These are phyloP conservation scores for Tetanocera ferruginea DNA, from an alignment of 2,888 invertebrate species.

Conservation along the genomic window DNA sequence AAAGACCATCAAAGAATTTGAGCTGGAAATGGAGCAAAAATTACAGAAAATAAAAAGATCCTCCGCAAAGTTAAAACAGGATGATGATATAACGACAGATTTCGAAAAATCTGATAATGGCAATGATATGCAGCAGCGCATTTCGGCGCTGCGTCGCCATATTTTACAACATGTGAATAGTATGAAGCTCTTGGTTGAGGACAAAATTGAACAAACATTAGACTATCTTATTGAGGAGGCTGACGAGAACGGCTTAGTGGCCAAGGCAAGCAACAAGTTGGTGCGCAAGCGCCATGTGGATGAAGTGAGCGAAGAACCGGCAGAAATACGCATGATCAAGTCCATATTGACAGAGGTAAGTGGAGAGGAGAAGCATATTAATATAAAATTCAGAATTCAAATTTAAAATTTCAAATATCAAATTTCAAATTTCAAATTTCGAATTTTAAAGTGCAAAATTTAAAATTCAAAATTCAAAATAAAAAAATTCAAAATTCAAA, in stretches of 20 bases:
- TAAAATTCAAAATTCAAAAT: too few relatives aligned
- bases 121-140: conserved; percentile 42
- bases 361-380: background rate
- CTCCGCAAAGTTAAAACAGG: background rate
- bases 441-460: too few relatives aligned
- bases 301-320: conserved; percentile 34
- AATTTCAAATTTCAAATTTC: too few relatives aligned
- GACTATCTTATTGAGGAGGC: conserved; percentile 58
- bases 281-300: conserved; percentile 48
- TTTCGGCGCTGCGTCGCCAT: conserved; percentile 55
- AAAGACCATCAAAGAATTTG: conserved; percentile 56
- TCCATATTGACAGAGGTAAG: conserved; percentile 59
- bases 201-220: conserved; percentile 61
- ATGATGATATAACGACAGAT: background rate
- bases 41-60: conserved; percentile 6
- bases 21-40: conserved; percentile 51
- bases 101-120: background rate
- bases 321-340: conserved; percentile 53
- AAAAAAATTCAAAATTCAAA: too few relatives aligned
- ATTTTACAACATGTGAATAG: conserved; percentile 58
- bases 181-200: conserved; percentile 58
- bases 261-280: conserved; percentile 54
- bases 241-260: conserved; percentile 51
- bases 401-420: too few relatives aligned
- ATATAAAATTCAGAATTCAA: too few relatives aligned